A percentile compares a stretch with the other conserved stretches of the same genome.
phyloP scores from a whole-genome alignment of 2,888 invertebrate genomes.

The Chloromyia formosa region DNA sequence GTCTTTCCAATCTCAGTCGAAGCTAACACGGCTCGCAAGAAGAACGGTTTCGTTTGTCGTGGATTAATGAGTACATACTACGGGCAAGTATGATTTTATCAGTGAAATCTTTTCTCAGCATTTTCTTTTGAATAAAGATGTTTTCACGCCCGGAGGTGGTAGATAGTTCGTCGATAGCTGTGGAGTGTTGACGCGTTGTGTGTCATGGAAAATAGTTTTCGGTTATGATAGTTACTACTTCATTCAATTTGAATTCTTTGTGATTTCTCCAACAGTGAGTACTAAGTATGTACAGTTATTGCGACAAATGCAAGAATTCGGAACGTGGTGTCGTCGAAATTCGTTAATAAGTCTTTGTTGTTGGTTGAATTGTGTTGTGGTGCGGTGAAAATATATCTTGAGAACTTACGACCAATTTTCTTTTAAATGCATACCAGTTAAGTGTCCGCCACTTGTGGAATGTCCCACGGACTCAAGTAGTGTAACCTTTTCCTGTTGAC shows the following conservation, averaged over 20 bases:
- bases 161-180: background rate
- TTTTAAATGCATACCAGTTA: no score
- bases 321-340: background rate
- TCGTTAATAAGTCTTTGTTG: background rate
- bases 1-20: conserved; percentile 34
- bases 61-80: no score
- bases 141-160: background rate
- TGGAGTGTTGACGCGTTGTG: background rate
- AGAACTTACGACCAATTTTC: background rate
- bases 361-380: background rate
- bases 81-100: background rate
- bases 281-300: conserved; percentile 18
- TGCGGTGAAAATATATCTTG: background rate
- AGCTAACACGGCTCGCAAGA: conserved; percentile 3
- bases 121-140: background rate
- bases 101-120: background rate
- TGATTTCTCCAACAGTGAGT: conserved; percentile 26
- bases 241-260: background rate
- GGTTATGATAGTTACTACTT: conserved; percentile 9
- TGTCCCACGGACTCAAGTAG: conserved; percentile 10
- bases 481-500: background rate
- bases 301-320: conserved; percentile 25
- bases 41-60: conserved; percentile 7
- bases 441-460: conserved; percentile 23
- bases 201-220: conserved; percentile 2